Evolutionary conservation across 2,797 vertebrate genomes (phyloP).

Genomic region (Microcaecilia unicolor): DNA sequence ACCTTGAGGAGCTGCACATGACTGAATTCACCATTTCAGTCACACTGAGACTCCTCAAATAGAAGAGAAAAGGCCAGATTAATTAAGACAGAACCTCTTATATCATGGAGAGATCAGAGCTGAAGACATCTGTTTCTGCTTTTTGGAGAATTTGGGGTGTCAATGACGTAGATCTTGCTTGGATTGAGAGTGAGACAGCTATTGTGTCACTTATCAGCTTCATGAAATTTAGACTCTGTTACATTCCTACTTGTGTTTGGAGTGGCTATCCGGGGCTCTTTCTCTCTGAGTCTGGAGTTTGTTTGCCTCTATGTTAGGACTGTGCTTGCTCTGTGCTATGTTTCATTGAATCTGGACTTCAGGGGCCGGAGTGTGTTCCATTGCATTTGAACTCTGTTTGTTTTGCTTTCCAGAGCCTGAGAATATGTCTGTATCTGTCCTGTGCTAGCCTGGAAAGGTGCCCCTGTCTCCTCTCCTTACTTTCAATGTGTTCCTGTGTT

Average conservation of each 20-base stretch:
- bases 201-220: constrained; percentile 40
- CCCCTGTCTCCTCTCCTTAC: neutral
- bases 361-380: constrained; percentile 25
- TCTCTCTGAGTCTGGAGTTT: constrained; percentile 33
- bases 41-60: neutral
- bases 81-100: neutral
- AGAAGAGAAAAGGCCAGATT: neutral
- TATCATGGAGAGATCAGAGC: neutral
- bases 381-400: constrained; percentile 26
- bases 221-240: constrained; percentile 45
- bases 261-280: constrained; percentile 45
- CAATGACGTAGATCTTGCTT: constrained; percentile 24
- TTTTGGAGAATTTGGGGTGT: constrained; percentile 15
- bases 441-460: too few species aligned
- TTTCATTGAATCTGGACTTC: constrained; percentile 30
- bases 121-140: neutral
- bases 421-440: constrained; percentile 5
- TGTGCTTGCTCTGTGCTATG: constrained; percentile 33
- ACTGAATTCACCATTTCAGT: fast-evolving
- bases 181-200: constrained; percentile 25
- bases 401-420: constrained; percentile 38
- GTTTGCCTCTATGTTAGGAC: too few species aligned
- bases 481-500: neutral
- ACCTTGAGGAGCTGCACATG: too few species aligned
- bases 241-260: constrained; percentile 43